Conservation (phyloP, 2,888 invertebrate species). For the Apamea anceps region DNA sequence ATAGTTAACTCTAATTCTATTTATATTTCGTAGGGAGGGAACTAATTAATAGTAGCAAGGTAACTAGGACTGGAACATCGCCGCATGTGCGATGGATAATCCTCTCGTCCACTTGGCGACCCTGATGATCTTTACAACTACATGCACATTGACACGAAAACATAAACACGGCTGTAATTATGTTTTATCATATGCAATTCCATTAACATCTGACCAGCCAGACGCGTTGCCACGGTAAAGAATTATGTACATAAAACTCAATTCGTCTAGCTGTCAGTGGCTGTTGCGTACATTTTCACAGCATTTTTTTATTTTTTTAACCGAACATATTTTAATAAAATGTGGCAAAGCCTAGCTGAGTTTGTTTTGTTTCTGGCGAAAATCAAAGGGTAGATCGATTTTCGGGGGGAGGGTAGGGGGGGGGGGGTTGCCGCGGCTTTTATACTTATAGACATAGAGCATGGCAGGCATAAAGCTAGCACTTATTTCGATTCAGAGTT, state of each 20-base stretch:
- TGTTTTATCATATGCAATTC: background rate
- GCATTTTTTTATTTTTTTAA: background rate
- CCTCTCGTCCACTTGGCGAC: background rate
- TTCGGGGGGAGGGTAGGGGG: too few relatives aligned
- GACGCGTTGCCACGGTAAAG: slow-evolving; percentile 1
- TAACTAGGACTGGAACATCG: background rate
- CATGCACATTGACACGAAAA: background rate
- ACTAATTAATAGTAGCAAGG: too few relatives aligned
- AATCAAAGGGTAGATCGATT: background rate
- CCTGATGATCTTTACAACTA: background rate
- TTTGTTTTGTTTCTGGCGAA: background rate
- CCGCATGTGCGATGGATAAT: background rate
- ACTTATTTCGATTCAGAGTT: background rate
- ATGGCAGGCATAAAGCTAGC: background rate
- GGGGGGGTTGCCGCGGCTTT: too few relatives aligned
- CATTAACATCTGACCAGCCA: slow-evolving; percentile 3
- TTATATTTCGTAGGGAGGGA: background rate
- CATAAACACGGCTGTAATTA: background rate
- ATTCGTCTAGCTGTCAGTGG: background rate
- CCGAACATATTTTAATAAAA: background rate
- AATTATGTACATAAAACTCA: background rate
- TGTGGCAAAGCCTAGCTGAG: background rate
- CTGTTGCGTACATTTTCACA: background rate
- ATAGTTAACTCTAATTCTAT: background rate
- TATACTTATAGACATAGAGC: background rate